phyloP scores from a whole-genome alignment of 2,113 vertebrate genomes.

The Hyaena hyaena region DNA sequence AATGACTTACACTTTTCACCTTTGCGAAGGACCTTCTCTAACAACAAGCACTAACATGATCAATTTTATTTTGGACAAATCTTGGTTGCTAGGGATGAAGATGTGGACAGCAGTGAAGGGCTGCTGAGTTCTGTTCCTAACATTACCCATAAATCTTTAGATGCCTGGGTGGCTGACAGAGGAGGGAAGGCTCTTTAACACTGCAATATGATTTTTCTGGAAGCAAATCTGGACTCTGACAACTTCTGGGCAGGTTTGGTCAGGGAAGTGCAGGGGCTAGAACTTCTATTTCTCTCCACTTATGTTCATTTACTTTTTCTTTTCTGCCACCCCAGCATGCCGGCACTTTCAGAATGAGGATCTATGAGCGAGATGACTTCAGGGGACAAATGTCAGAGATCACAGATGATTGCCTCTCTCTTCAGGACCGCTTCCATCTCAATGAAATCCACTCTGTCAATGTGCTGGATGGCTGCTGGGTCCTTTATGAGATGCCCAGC shows the following conservation, averaged over 20 bases:
- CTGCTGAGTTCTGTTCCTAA: not conserved
- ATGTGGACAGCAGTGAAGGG: not conserved
- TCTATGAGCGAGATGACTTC: slow-evolving; percentile 90
- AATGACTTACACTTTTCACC: not conserved
- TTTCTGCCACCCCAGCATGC: slow-evolving; percentile 81
- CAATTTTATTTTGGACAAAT: slow-evolving; percentile 24
- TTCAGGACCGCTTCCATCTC: slow-evolving; percentile 88
- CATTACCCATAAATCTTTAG: not conserved
- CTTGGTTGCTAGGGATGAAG: not conserved
- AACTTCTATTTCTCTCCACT: not conserved
- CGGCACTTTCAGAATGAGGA: slow-evolving; percentile 87
- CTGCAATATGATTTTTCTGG: not conserved
- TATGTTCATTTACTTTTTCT: not conserved
- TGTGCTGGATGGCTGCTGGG: slow-evolving; percentile 89
- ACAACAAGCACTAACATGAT: not conserved
- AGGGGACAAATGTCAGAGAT: slow-evolving; percentile 90
- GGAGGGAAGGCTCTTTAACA: not conserved
- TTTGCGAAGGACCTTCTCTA: not conserved
- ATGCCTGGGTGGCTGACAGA: accelerated
- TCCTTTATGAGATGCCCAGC: slow-evolving; percentile 90
- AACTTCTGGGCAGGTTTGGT: not conserved
- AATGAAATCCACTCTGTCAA: slow-evolving; percentile 89
- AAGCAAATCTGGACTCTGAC: not conserved
- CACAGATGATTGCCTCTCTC: slow-evolving; percentile 88
- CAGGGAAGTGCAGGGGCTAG: not conserved